Evolutionary conservation across 2,113 vertebrate genomes (phyloP).

Genomic region (Gavialis gangeticus): DNA sequence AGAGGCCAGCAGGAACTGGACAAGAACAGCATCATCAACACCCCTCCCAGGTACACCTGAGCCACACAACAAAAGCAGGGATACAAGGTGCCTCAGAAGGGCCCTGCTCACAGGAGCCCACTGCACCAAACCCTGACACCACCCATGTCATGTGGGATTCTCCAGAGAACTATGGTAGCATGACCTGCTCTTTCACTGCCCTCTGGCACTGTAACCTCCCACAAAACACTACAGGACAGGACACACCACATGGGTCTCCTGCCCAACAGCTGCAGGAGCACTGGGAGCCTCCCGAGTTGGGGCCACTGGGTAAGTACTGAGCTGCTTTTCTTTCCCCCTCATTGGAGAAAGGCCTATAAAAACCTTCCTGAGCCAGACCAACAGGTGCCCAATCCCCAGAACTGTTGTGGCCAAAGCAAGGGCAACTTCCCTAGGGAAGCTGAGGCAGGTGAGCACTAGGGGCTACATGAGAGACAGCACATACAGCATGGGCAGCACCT

Average conservation of each 20-base stretch:
- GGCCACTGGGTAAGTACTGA: no score
- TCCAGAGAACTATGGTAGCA: neutral
- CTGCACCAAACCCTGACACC: neutral
- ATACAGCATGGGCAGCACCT: neutral
- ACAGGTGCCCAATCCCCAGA: neutral
- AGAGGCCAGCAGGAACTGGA: neutral
- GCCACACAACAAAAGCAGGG: neutral
- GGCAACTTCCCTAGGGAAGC: neutral
- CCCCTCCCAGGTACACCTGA: neutral
- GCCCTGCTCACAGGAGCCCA: neutral
- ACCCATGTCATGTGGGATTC: neutral
- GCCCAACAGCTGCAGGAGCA: neutral
- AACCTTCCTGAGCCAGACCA: neutral
- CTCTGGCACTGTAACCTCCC: neutral
- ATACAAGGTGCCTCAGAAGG: neutral
- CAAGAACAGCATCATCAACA: neutral
- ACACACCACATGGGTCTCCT: neutral
- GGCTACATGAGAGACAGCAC: neutral
- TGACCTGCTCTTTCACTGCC: neutral
- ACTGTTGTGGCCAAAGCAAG: neutral
- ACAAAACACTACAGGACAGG: neutral
- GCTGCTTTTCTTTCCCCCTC: no score
- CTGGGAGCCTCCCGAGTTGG: neutral
- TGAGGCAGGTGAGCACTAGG: neutral
- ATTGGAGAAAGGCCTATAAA: neutral